phyloP scores from a whole-genome alignment of 2,888 invertebrate species.

The Dermolepida albohirtum region DNA sequence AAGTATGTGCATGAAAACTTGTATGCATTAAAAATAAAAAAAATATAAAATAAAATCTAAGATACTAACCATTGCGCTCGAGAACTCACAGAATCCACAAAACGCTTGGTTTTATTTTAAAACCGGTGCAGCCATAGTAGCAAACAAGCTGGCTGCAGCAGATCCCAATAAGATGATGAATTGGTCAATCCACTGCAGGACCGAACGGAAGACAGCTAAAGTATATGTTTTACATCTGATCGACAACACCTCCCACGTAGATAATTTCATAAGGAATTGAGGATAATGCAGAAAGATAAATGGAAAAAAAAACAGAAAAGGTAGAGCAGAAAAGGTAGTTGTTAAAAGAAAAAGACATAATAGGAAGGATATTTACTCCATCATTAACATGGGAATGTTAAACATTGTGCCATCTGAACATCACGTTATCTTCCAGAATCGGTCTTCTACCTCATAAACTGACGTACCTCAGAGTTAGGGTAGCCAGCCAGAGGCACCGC shows the following conservation, averaged over 20 bases:
- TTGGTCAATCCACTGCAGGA: conserved; percentile 57
- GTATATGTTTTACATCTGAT: conserved; percentile 43
- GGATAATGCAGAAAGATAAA: conserved; percentile 9
- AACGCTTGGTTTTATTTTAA: conserved; percentile 56
- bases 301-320: conserved; percentile 1
- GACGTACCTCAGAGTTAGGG: conserved; percentile 56
- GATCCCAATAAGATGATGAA: conserved; percentile 56
- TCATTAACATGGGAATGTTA: conserved; percentile 38
- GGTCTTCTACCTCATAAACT: conserved; percentile 62
- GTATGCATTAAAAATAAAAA: conserved; percentile 25
- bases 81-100: conserved; percentile 59
- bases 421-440: conserved; percentile 61
- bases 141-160: conserved; percentile 61
- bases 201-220: conserved; percentile 55
- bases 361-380: conserved; percentile 29
- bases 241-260: conserved; percentile 44
- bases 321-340: not conserved
- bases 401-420: conserved; percentile 56
- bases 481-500: conserved; percentile 66
- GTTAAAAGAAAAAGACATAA: conserved; percentile 20
- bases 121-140: conserved; percentile 57
- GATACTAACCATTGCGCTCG: conserved; percentile 59
- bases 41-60: conserved; percentile 52
- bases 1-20: conserved; percentile 8
- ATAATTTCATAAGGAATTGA: conserved; percentile 39